Percentiles rank a stretch among this genome's conserved stretches.
phyloP scores from a whole-genome alignment of 2,888 invertebrate genomes.

The Neoscelio sp. region DNA sequence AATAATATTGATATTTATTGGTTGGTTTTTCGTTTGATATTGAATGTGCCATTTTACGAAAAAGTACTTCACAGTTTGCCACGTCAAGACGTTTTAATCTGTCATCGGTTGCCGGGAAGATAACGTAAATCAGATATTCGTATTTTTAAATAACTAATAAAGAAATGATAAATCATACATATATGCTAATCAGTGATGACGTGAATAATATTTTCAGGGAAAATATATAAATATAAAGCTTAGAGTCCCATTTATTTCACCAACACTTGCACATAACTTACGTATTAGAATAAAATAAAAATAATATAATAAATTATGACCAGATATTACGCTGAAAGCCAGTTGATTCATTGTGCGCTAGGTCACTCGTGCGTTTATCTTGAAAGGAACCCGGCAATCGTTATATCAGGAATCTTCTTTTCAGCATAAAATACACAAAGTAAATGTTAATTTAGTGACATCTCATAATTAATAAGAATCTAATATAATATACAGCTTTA shows the following conservation, averaged over 20 bases:
- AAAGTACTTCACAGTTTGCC: too few species aligned
- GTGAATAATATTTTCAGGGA: too few species aligned
- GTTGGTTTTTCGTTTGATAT: too few species aligned
- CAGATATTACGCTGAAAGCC: constrained; percentile 36
- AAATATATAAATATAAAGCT: too few species aligned
- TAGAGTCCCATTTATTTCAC: background rate
- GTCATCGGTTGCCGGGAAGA: too few species aligned
- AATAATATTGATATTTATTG: too few species aligned
- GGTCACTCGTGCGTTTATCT: constrained; percentile 25
- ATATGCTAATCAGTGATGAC: too few species aligned
- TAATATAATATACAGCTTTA: constrained; percentile 30
- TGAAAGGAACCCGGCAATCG: constrained; percentile 35
- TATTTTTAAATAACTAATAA: too few species aligned
- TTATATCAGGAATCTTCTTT: constrained; percentile 32
- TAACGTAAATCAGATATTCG: too few species aligned
- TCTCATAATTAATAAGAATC: constrained; percentile 46
- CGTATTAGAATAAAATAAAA: constrained; percentile 32
- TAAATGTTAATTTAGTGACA: constrained; percentile 50
- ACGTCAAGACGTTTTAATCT: too few species aligned
- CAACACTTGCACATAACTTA: constrained; percentile 14
- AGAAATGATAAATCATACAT: too few species aligned
- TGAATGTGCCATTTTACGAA: too few species aligned
- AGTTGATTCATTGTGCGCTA: constrained; percentile 42
- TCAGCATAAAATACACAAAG: constrained; percentile 31
- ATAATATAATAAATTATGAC: constrained; percentile 43